These are phyloP conservation scores for Agelastica alni DNA, from an alignment of 2,888 invertebrate species.

Conservation along the genomic window DNA sequence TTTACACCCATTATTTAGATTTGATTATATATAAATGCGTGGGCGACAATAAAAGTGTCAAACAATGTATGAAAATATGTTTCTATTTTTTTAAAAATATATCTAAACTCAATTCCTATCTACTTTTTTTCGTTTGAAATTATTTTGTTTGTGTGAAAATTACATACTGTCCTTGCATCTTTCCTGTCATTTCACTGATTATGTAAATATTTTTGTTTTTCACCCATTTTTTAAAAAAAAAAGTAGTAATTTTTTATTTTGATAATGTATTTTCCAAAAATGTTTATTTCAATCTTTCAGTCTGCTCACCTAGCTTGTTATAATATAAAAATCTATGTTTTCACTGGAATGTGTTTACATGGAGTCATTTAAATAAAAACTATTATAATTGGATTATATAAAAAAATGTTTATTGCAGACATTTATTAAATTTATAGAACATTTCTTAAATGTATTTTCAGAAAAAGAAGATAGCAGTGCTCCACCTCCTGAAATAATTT, in stretches of 20 bases:
- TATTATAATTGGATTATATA: too few relatives aligned
- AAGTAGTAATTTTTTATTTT: not conserved
- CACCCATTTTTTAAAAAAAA: not conserved
- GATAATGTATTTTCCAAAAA: not conserved
- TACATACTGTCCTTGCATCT: constrained; percentile 3
- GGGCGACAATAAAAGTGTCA: constrained; percentile 18
- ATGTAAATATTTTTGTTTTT: constrained; percentile 8
- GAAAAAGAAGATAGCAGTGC: constrained; percentile 23
- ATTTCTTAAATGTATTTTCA: too few relatives aligned
- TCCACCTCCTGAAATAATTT: constrained; percentile 47
- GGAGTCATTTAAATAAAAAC: too few relatives aligned
- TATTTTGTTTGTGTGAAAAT: not conserved
- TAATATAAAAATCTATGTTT: too few relatives aligned
- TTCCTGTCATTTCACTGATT: constrained; percentile 1
- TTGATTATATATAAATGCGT: constrained; percentile 14
- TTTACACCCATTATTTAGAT: constrained; percentile 11
- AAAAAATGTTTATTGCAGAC: too few relatives aligned
- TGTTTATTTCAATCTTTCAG: not conserved
- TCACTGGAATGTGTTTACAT: too few relatives aligned
- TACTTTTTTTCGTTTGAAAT: not conserved
- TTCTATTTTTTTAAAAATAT: constrained; percentile 10
- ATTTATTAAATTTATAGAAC: too few relatives aligned
- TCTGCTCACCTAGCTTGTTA: not conserved
- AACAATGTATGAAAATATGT: constrained; percentile 16
- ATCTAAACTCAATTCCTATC: not conserved